Conservation (phyloP, 2,797 vertebrate species). For the Microchirus variegatus region DNA sequence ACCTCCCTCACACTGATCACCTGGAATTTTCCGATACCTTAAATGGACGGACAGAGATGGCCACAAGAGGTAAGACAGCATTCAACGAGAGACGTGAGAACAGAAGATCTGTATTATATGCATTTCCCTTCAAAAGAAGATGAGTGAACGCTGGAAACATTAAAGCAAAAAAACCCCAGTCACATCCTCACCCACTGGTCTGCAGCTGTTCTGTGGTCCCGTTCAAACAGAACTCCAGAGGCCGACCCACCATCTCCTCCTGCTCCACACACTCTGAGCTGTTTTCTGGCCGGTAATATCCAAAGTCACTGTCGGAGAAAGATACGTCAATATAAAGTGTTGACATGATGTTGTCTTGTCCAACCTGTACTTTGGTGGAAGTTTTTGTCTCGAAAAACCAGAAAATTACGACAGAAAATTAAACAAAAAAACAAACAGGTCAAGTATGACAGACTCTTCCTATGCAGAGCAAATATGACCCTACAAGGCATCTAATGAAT, state of each 20-base stretch:
- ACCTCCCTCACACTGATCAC: constrained; percentile 88
- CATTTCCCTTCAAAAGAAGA: neutral
- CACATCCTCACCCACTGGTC: constrained; percentile 85
- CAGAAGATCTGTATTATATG: neutral
- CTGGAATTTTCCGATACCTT: constrained; percentile 95
- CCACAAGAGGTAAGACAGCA: neutral
- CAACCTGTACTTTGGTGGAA: too few species aligned
- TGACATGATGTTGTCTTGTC: neutral
- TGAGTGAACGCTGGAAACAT: neutral
- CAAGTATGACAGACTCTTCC: too few species aligned
- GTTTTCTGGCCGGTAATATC: constrained; percentile 90
- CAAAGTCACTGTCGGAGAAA: constrained; percentile 87
- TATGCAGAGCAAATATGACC: too few species aligned
- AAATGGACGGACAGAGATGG: neutral
- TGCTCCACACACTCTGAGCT: constrained; percentile 89
- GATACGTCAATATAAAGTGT: neutral
- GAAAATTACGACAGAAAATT: too few species aligned
- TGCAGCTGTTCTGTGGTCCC: constrained; percentile 88
- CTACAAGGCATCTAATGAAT: too few species aligned
- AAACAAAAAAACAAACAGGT: too few species aligned
- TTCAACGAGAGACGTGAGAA: neutral
- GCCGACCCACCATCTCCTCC: constrained; percentile 86
- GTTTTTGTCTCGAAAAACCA: too few species aligned
- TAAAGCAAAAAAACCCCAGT: neutral
- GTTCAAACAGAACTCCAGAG: constrained; percentile 90